Conservation (phyloP, 2,888 invertebrate species). For the Hypomecis atomaria region DNA sequence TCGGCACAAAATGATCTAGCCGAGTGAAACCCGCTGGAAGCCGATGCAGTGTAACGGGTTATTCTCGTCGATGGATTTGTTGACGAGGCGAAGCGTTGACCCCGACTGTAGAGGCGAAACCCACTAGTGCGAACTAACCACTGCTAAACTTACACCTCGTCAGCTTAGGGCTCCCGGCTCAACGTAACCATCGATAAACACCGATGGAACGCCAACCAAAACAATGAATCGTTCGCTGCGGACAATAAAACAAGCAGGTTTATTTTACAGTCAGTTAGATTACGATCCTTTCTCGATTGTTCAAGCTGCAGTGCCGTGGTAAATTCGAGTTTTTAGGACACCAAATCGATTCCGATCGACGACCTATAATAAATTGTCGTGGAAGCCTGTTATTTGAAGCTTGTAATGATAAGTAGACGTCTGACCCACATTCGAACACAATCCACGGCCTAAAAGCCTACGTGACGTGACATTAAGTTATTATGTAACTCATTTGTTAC, state of each 20-base stretch:
- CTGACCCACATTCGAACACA: constrained; percentile 61
- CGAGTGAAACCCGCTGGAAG: constrained; percentile 77
- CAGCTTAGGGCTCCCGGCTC: constrained; percentile 27
- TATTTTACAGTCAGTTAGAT: constrained; percentile 35
- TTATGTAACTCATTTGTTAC: constrained; percentile 46
- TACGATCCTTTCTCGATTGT: constrained; percentile 31
- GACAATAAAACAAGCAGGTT: constrained; percentile 40
- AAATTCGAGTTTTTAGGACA: constrained; percentile 26
- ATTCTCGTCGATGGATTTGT: constrained; percentile 83
- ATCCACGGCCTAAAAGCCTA: constrained; percentile 63
- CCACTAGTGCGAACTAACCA: constrained; percentile 65
- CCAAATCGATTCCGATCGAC: constrained; percentile 20
- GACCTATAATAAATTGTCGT: constrained; percentile 23
- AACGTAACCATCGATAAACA: constrained; percentile 34
- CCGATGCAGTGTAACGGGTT: constrained; percentile 81
- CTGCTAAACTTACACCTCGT: constrained; percentile 43
- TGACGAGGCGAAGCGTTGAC: constrained; percentile 81
- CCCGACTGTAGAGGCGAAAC: constrained; percentile 72
- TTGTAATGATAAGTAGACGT: constrained; percentile 42
- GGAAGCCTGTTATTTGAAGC: constrained; percentile 33
- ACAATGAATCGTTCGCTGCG: constrained; percentile 36
- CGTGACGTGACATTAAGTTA: constrained; percentile 57
- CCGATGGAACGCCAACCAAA: constrained; percentile 37
- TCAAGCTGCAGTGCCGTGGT: constrained; percentile 17
- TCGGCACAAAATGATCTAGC: constrained; percentile 67